Conservation (phyloP, 2,888 invertebrate species). For the Eulithis prunata region DNA sequence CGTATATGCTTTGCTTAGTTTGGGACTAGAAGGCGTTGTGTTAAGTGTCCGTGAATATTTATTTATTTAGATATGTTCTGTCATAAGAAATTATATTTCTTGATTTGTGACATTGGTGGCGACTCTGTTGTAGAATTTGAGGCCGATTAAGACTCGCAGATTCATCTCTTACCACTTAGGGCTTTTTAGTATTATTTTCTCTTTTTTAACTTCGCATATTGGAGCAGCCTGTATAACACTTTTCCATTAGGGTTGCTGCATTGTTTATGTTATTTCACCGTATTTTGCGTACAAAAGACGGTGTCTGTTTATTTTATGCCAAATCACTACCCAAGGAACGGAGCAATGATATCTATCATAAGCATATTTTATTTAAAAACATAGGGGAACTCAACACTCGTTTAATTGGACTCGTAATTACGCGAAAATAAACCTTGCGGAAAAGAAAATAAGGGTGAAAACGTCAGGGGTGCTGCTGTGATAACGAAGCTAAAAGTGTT, state of each 20-base stretch:
- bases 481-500: constrained; percentile 23
- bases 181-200: neutral
- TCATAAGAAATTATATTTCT: too few relatives aligned
- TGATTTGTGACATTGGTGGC: too few relatives aligned
- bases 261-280: constrained; percentile 81
- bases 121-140: too few relatives aligned
- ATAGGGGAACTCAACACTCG: constrained; percentile 54
- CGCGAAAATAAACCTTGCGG: constrained; percentile 26
- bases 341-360: constrained; percentile 75
- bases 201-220: neutral
- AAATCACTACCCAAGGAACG: constrained; percentile 73
- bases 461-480: constrained; percentile 16
- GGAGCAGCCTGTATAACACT: constrained; percentile 59
- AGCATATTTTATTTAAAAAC: constrained; percentile 75
- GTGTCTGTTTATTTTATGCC: constrained; percentile 79
- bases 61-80: too few relatives aligned
- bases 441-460: neutral
- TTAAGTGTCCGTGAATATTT: too few relatives aligned
- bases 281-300: constrained; percentile 76
- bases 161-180: too few relatives aligned
- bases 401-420: constrained; percentile 18
- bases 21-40: too few relatives aligned
- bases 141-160: too few relatives aligned
- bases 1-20: too few relatives aligned
- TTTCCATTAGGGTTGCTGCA: constrained; percentile 61